These are phyloP conservation scores for Eremobia ochroleuca DNA, from an alignment of 2,888 invertebrate genomes.

Conservation along the genomic window DNA sequence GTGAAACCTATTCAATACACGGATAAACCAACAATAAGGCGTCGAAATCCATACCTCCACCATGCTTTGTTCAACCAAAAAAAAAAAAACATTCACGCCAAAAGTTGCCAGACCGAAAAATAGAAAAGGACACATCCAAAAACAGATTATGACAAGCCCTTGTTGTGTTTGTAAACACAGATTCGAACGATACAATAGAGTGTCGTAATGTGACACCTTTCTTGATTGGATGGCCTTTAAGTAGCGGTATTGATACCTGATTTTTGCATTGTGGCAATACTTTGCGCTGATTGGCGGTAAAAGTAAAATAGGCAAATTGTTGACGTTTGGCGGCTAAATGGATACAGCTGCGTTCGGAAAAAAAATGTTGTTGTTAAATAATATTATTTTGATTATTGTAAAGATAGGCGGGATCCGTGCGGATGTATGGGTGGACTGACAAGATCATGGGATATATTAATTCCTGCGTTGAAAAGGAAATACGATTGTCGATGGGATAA, in stretches of 20 bases:
- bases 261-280: conserved; percentile 82
- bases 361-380: conserved; percentile 75
- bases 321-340: conserved; percentile 82
- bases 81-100: conserved; percentile 80
- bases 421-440: conserved; percentile 77
- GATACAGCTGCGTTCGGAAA: conserved; percentile 80
- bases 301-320: conserved; percentile 84
- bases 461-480: conserved; percentile 39
- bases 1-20: conserved; percentile 82
- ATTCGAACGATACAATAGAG: conserved; percentile 80
- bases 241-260: conserved; percentile 85
- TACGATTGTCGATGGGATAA: conserved; percentile 19
- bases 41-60: conserved; percentile 88
- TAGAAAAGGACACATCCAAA: conserved; percentile 86
- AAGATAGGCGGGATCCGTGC: conserved; percentile 56
- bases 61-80: conserved; percentile 67
- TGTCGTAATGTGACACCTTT: conserved; percentile 89
- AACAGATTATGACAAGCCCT: conserved; percentile 90
- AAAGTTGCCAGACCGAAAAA: conserved; percentile 88
- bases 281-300: conserved; percentile 80
- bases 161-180: conserved; percentile 91
- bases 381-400: conserved; percentile 72
- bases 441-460: conserved; percentile 42
- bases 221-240: conserved; percentile 85
- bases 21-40: conserved; percentile 89